Base-by-base conservation (phyloP, 1,140 invertebrate genomes). In the Leptinotarsa defecta region DNA sequence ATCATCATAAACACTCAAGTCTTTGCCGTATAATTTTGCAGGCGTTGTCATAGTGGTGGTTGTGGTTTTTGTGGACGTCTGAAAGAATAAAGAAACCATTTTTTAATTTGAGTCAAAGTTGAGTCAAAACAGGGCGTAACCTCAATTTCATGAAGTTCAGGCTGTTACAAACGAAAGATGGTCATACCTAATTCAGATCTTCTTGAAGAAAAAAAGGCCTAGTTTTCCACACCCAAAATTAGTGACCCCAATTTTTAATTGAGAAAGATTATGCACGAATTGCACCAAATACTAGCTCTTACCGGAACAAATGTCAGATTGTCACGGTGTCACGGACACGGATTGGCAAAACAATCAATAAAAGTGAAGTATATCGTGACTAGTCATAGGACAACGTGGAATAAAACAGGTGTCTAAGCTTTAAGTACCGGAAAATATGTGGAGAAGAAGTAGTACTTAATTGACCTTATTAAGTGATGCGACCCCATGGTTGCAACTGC, bases 1-100 rank as follows among this genome's bases (percentile, higher is more conserved):
- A 86, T 98, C 96, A 84, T 98, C 96, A 85, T 97, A 98, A 79
- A 94, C 93, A 80, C 94, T 95, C 79, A 98, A 87, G 87, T 98
- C 96, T 86, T 95, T 95, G 78, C 96, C 96, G 86, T 96, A 97
- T 76, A 98, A 86, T 86, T 96, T 96, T 76, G 93, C 93, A 80
- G 93, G 92, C 76, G 93, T 94, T 86, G 95, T 96, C 89, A 94
- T 94, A 84, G 92, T 94, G 65, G 93, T 94, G 82, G 92, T 95
- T 85, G 93, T 95, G 78, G 93, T 95, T 76, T 92, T 92, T 78
- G 94, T 92, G 80, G 94, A 93, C 84, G 93, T 95, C 94, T 95
- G 90, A 91, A 90, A 86, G 27, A 77, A 81, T 80, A 77, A 61
- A 65, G 74, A 78, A 73, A 19, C 3, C n/a, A 62, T 62, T 43